Conservation (phyloP, 1,140 invertebrate species). For the Sinonovacula constricta region DNA sequence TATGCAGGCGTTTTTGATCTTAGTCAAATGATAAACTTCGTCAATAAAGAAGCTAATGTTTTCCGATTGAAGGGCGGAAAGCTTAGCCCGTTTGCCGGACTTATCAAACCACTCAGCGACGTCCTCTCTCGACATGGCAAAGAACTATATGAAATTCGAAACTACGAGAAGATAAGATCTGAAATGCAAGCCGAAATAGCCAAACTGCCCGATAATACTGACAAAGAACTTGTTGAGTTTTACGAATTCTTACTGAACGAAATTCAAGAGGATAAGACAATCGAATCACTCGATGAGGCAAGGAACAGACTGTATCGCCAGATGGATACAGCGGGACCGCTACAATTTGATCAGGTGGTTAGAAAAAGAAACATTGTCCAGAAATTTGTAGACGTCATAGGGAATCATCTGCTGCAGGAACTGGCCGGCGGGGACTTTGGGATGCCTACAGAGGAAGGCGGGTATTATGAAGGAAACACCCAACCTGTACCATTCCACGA, state of each 20-base stretch:
- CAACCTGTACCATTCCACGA: slow-evolving; percentile 40
- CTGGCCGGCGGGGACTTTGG: slow-evolving; percentile 20
- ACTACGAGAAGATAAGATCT: slow-evolving; percentile 3
- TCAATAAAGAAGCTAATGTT: slow-evolving; percentile 29
- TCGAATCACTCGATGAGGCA: slow-evolving; percentile 29
- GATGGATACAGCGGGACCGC: slow-evolving; percentile 26
- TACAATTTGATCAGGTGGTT: slow-evolving; percentile 31
- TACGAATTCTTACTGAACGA: slow-evolving; percentile 29
- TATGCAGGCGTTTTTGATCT: slow-evolving; percentile 26
- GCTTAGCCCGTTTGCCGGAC: slow-evolving; percentile 40
- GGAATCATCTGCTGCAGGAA: slow-evolving; percentile 26
- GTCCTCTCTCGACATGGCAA: slow-evolving; percentile 31
- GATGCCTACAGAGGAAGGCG: not conserved
- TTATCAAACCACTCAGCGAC: slow-evolving; percentile 33
- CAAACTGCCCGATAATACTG: slow-evolving; percentile 11
- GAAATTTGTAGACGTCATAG: slow-evolving; percentile 35
- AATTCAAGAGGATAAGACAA: slow-evolving; percentile 40
- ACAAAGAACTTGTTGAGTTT: slow-evolving; percentile 24
- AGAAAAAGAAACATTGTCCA: slow-evolving; percentile 41
- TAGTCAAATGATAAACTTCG: slow-evolving; percentile 30
- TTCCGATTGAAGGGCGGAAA: slow-evolving; percentile 31
- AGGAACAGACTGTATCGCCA: slow-evolving; percentile 27
- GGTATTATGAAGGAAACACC: slow-evolving; percentile 3
- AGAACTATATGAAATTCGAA: slow-evolving; percentile 35
- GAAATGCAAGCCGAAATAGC: slow-evolving; percentile 8